A percentile compares a stretch with the other conserved stretches of the same genome.
These are phyloP conservation scores for Sebastes diploproa DNA, from an alignment of 2,797 vertebrate species.

Conservation along the genomic window DNA sequence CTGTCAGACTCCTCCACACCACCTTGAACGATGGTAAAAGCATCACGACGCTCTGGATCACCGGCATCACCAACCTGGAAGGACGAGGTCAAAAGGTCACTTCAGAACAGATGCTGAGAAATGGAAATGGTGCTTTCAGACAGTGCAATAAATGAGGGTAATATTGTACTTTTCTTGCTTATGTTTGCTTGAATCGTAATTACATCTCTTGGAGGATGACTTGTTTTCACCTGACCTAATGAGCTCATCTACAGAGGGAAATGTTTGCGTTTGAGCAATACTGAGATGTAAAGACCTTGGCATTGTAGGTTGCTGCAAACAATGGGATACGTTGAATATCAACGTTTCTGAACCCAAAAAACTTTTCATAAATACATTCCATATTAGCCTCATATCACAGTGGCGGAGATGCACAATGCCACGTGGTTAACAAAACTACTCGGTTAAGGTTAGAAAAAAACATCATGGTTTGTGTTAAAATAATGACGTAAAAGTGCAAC, in stretches of 20 bases:
- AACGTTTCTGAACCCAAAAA: no score
- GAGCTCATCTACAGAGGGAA: neutral
- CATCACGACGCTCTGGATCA: slow-evolving; percentile 87
- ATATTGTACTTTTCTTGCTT: neutral
- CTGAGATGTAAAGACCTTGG: neutral
- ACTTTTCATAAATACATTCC: neutral
- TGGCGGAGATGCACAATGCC: accelerated
- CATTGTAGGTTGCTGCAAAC: neutral
- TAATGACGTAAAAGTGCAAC: no score
- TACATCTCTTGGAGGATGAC: neutral
- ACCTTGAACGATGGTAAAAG: slow-evolving; percentile 85
- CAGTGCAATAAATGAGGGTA: neutral
- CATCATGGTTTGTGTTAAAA: no score
- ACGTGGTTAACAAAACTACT: no score
- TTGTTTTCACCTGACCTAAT: neutral
- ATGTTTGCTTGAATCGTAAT: no score
- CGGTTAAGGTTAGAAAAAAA: no score
- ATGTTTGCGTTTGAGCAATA: neutral
- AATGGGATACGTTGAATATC: neutral
- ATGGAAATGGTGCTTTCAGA: accelerated
- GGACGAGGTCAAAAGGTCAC: neutral
- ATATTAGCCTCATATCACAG: neutral
- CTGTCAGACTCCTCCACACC: slow-evolving; percentile 88
- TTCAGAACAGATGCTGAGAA: neutral
- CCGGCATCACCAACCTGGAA: slow-evolving; percentile 90